A percentile compares a stretch with the other conserved stretches of the same genome.
Evolutionary conservation across 2,888 invertebrate species (phyloP).

Genomic region (Sarcophaga caerulescens): DNA sequence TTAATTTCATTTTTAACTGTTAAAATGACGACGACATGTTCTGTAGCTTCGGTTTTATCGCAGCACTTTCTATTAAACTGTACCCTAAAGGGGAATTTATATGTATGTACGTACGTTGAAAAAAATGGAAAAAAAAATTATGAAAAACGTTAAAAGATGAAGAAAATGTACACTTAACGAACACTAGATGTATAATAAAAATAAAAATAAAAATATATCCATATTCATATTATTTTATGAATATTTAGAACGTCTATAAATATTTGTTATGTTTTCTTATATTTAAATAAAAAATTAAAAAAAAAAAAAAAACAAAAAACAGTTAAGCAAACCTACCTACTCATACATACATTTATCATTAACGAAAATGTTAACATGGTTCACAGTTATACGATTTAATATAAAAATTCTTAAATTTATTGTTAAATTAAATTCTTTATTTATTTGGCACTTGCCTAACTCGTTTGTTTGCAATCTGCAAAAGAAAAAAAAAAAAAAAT

Average conservation of each 20-base stretch:
- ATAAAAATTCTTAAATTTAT: too few species aligned
- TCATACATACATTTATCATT: too few species aligned
- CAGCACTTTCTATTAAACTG: not conserved
- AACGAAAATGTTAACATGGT: not conserved
- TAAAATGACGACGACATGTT: not conserved
- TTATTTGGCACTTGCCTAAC: not conserved
- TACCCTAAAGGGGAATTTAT: not conserved
- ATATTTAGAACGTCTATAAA: slow-evolving; percentile 32
- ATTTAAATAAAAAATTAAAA: not conserved
- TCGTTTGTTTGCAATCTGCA: not conserved
- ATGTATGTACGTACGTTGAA: not conserved
- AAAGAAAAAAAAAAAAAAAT: not conserved
- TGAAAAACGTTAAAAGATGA: too few species aligned
- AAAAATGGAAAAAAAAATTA: slow-evolving; percentile 11
- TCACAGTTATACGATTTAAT: not conserved
- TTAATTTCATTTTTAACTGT: slow-evolving; percentile 5
- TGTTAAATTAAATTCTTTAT: too few species aligned
- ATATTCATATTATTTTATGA: slow-evolving; percentile 42
- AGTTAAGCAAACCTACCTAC: not conserved
- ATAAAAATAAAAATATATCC: slow-evolving; percentile 15
- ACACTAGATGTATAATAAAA: slow-evolving; percentile 29
- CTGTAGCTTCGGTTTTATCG: not conserved
- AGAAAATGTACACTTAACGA: slow-evolving; percentile 16
- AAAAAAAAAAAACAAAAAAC: not conserved
- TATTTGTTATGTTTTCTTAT: slow-evolving; percentile 15